Conservation (phyloP, 2,888 invertebrate genomes). For the Dioctria rufipes region DNA sequence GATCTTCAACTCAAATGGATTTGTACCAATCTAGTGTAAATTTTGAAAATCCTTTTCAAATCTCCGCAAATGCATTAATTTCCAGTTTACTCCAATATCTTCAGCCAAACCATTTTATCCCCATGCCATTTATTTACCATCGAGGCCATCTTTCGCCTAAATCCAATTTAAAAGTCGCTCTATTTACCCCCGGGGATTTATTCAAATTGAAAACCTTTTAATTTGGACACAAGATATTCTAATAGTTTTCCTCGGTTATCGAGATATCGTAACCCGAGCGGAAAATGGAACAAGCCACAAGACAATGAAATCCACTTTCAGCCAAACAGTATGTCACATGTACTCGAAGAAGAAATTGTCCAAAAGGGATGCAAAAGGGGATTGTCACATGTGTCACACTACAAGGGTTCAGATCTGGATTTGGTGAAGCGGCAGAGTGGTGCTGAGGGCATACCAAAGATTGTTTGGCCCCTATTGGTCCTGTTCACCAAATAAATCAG, state of each 20-base stretch:
- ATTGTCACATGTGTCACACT: constrained; percentile 49
- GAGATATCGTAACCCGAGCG: constrained; percentile 1
- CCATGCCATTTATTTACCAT: not conserved
- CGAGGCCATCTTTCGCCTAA: not conserved
- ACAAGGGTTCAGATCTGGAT: not conserved
- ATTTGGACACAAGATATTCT: constrained; percentile 16
- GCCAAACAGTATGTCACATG: constrained; percentile 11
- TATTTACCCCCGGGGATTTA: constrained; percentile 6
- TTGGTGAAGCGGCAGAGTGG: not conserved
- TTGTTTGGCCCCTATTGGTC: constrained; percentile 28
- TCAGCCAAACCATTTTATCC: too few species aligned
- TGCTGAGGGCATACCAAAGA: not conserved
- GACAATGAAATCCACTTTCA: constrained; percentile 44
- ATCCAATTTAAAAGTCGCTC: constrained; percentile 1
- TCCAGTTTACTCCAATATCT: too few species aligned
- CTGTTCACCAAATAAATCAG: constrained; percentile 60
- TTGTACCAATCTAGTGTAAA: too few species aligned
- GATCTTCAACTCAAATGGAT: too few species aligned
- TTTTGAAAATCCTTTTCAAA: too few species aligned
- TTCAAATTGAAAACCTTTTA: constrained; percentile 45
- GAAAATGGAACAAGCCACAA: constrained; percentile 50
- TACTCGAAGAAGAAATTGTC: constrained; percentile 6
- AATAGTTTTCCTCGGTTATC: constrained; percentile 41
- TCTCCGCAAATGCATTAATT: too few species aligned
- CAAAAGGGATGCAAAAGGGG: constrained; percentile 19